A percentile compares a stretch with the other conserved stretches of the same genome.
These are phyloP conservation scores for Oceanodroma tethys DNA, from an alignment of 2,113 vertebrate species.

Conservation along the genomic window DNA sequence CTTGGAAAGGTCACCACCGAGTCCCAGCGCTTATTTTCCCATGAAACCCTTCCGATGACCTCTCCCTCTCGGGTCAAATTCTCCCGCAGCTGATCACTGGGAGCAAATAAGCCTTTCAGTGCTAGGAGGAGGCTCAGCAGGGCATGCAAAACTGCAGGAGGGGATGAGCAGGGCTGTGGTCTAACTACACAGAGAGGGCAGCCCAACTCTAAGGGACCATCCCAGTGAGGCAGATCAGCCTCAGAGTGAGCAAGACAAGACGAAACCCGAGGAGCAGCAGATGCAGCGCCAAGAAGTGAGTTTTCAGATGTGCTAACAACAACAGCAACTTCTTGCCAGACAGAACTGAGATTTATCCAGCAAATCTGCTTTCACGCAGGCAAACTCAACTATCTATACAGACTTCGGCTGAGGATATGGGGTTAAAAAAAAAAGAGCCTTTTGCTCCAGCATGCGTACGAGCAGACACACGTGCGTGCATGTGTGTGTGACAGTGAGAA, in stretches of 20 bases:
- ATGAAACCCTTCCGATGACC: not conserved
- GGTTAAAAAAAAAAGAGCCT: not conserved
- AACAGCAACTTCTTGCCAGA: not conserved
- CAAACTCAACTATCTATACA: not conserved
- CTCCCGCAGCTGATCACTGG: not conserved
- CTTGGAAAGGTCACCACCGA: rapidly evolving
- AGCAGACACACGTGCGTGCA: rapidly evolving
- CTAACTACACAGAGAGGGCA: not conserved
- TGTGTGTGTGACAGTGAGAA: not conserved
- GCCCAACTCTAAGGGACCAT: not conserved
- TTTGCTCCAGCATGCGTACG: not conserved
- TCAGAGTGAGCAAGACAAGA: not conserved
- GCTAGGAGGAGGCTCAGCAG: not conserved
- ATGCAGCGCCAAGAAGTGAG: not conserved
- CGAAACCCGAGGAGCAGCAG: not conserved
- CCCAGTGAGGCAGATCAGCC: not conserved
- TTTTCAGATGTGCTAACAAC: not conserved
- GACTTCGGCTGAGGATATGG: not conserved
- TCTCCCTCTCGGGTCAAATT: not conserved
- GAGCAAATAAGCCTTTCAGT: not conserved
- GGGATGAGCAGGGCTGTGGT: not conserved
- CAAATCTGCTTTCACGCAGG: not conserved
- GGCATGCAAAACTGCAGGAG: not conserved
- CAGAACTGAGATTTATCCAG: not conserved
- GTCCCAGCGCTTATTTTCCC: not conserved